phyloP scores from a whole-genome alignment of 2,888 invertebrate species.

The Pimpla rufipes region DNA sequence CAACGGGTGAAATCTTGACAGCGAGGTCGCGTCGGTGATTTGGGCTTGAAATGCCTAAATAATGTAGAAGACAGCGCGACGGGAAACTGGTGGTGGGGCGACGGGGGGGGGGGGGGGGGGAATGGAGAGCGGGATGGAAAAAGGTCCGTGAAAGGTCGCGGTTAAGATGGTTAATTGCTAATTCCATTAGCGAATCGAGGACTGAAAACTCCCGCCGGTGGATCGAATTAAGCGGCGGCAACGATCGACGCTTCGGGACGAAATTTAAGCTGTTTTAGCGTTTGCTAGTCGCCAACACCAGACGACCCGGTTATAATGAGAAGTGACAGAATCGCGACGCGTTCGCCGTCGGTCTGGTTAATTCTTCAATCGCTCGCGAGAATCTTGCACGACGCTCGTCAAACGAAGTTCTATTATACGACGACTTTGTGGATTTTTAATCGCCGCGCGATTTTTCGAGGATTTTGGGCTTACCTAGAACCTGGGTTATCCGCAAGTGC shows the following conservation, averaged over 20 bases:
- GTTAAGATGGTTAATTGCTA: constrained; percentile 71
- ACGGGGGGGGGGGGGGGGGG: constrained; percentile 2
- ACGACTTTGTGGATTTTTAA: not conserved
- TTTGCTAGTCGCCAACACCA: constrained; percentile 65
- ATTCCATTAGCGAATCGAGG: constrained; percentile 71
- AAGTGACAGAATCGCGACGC: constrained; percentile 44
- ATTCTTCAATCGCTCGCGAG: not conserved
- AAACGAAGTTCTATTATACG: not conserved
- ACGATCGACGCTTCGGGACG: constrained; percentile 69
- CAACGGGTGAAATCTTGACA: not conserved
- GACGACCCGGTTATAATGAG: constrained; percentile 66
- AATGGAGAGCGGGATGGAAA: not conserved
- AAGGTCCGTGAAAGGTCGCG: constrained; percentile 41
- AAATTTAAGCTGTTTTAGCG: constrained; percentile 66
- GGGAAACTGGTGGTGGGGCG: too few relatives aligned
- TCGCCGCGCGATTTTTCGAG: not conserved
- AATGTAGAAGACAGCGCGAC: constrained; percentile 4
- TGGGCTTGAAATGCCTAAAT: not conserved
- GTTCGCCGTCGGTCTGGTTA: not conserved
- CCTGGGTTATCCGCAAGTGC: constrained; percentile 77
- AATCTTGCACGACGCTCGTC: constrained; percentile 1
- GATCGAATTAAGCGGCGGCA: constrained; percentile 70
- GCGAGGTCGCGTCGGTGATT: not conserved
- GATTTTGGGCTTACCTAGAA: constrained; percentile 79
- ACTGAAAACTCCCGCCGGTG: constrained; percentile 68